Conservation (phyloP, 2,797 vertebrate genomes). For the Melopsittacus undulatus region DNA sequence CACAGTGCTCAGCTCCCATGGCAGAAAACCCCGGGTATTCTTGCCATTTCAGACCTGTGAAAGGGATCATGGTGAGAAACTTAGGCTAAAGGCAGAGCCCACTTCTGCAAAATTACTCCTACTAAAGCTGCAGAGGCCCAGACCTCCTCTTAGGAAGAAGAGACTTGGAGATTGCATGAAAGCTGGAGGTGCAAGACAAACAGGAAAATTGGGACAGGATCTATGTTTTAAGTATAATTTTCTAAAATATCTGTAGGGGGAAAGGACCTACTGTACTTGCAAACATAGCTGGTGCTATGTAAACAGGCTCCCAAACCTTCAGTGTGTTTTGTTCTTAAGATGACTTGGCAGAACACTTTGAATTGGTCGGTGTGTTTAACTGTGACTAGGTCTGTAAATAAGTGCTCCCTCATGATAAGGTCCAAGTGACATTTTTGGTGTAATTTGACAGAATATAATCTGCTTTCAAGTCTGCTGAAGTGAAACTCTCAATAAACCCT, state of each 20-base stretch:
- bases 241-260: not conserved
- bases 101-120: not conserved
- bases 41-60: not conserved
- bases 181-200: not conserved
- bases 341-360: slow-evolving; percentile 20
- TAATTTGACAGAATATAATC: slow-evolving; percentile 27
- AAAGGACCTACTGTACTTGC: slow-evolving; percentile 28
- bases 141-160: not conserved
- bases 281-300: not conserved
- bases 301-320: not conserved
- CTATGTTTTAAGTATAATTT: not conserved
- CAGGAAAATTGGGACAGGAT: not conserved
- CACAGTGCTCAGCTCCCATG: not conserved
- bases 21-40: not conserved
- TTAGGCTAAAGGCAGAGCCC: not conserved
- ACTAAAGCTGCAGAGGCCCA: not conserved
- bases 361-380: not conserved
- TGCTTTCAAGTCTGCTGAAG: not conserved
- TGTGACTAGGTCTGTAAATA: slow-evolving; percentile 44
- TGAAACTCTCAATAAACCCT: not conserved
- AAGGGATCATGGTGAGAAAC: not conserved
- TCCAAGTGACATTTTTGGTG: slow-evolving; percentile 53
- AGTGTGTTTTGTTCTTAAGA: slow-evolving; percentile 44
- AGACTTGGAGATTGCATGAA: not conserved
- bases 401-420: slow-evolving; percentile 12